Conservation (phyloP, 2,113 vertebrate species). For the Formicarius rufipectus region DNA sequence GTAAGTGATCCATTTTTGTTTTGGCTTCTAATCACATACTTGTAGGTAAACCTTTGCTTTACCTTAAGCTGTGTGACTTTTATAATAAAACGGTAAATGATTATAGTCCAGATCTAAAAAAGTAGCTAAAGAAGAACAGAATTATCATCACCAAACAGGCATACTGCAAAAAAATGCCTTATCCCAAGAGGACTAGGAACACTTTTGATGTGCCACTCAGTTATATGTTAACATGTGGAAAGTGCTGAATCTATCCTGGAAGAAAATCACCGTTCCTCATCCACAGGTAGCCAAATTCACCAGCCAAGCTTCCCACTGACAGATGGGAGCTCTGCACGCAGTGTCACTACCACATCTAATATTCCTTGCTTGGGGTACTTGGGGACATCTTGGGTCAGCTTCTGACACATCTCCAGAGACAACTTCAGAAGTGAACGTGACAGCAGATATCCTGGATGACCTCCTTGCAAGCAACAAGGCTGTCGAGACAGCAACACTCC, state of each 20-base stretch:
- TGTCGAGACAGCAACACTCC: too few relatives aligned
- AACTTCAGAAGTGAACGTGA: too few relatives aligned
- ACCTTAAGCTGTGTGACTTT: background rate
- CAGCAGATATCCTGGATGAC: too few relatives aligned
- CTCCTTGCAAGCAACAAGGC: too few relatives aligned
- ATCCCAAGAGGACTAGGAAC: background rate
- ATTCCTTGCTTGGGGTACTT: fast-evolving
- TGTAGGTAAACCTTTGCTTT: background rate
- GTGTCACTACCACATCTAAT: background rate
- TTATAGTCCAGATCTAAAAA: background rate
- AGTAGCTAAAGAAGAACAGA: background rate
- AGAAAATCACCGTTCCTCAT: background rate
- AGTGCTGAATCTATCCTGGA: background rate
- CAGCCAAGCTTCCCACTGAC: background rate
- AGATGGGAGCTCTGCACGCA: background rate
- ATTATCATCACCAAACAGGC: background rate
- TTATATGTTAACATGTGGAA: background rate
- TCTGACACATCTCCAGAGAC: background rate
- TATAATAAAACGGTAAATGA: background rate
- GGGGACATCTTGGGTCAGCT: background rate
- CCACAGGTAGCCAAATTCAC: background rate
- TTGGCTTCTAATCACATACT: background rate
- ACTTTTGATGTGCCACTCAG: background rate
- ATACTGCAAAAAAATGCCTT: background rate
- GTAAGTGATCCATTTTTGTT: background rate